These are phyloP conservation scores for Pomacea canaliculata DNA, from an alignment of 2,888 invertebrate species.

Conservation along the genomic window DNA sequence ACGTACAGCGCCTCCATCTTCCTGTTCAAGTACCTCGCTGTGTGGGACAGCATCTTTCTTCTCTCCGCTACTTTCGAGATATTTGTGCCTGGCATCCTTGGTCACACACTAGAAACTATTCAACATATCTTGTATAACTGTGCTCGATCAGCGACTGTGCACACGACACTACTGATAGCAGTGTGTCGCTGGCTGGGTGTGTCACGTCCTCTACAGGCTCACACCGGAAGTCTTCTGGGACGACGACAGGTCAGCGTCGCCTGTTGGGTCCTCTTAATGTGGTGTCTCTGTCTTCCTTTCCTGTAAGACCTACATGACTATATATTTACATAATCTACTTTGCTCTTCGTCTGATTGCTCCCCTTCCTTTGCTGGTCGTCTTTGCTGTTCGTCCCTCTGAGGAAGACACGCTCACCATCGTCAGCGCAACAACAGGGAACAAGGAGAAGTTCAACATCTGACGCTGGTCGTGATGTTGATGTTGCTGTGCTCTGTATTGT, in stretches of 20 bases:
- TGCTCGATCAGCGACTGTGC: not conserved
- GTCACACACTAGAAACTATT: no score
- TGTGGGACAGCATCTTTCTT: not conserved
- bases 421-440: no score
- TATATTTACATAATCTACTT: no score
- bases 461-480: no score
- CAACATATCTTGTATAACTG: no score
- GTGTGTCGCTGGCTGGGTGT: constrained; percentile 17
- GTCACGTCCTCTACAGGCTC: constrained; percentile 1
- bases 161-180: constrained; percentile 12
- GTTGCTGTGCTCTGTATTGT: no score
- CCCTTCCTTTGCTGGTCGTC: constrained; percentile 4
- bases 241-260: not conserved
- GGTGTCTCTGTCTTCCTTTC: not conserved
- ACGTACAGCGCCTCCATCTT: constrained; percentile 1
- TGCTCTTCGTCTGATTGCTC: constrained; percentile 1
- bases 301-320: no score
- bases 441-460: no score
- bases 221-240: not conserved
- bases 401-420: no score
- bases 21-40: constrained; percentile 8
- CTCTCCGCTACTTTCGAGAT: no score
- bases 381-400: not conserved
- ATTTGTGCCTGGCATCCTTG: no score
- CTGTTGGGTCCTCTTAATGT: not conserved